Percentiles rank a stretch among this genome's conserved stretches.
phyloP scores from a whole-genome alignment of 1,140 invertebrate species.

The Helicoverpa armigera region DNA sequence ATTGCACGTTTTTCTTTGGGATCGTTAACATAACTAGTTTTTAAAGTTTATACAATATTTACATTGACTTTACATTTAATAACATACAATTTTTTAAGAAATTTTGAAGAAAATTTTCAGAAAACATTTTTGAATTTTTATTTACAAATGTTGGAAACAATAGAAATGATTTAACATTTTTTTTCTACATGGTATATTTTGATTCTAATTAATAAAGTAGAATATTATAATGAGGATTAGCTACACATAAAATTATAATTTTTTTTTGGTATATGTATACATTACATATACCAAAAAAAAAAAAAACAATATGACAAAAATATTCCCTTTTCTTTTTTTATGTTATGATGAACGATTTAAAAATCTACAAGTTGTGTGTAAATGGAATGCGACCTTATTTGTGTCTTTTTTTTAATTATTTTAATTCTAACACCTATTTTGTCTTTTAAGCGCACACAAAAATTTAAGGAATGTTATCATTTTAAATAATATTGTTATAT shows the following conservation, averaged over 20 bases:
- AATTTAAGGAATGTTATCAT: neutral
- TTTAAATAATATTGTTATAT: neutral
- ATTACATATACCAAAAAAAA: no score
- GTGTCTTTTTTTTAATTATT: neutral
- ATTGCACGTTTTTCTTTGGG: constrained; percentile 83
- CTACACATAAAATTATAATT: neutral
- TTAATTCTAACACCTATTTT: neutral
- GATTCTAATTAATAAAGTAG: neutral
- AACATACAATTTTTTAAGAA: constrained; percentile 59
- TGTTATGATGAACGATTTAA: neutral
- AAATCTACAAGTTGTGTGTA: neutral
- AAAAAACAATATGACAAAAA: neutral
- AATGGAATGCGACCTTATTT: neutral
- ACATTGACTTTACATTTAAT: constrained; percentile 63
- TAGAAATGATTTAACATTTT: constrained; percentile 12
- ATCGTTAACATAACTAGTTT: constrained; percentile 66
- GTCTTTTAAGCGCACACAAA: neutral
- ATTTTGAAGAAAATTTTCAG: constrained; percentile 55
- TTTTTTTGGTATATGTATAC: neutral
- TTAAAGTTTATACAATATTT: constrained; percentile 73
- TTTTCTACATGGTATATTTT: neutral
- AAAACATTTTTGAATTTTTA: constrained; percentile 49
- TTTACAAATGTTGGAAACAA: constrained; percentile 40
- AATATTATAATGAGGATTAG: neutral
- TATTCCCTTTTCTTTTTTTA: neutral